Percentiles rank a stretch among this genome's conserved stretches.
Evolutionary conservation across 2,797 vertebrate genomes (phyloP).

Genomic region (Austrolebias charrua): DNA sequence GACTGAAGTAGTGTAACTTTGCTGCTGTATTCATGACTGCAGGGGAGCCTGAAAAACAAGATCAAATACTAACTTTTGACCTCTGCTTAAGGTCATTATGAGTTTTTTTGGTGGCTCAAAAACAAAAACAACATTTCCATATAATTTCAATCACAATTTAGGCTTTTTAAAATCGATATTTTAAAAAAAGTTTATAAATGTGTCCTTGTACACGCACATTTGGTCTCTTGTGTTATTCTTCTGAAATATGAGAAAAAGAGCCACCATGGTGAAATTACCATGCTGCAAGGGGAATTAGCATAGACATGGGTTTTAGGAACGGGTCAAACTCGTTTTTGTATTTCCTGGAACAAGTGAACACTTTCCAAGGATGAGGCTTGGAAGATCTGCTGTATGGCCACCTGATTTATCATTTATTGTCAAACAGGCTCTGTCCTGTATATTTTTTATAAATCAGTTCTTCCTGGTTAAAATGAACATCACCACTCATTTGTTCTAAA

Average conservation of each 20-base stretch:
- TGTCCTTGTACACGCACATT: neutral
- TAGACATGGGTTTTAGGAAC: neutral
- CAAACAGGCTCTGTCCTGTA: neutral
- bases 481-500: too few species aligned
- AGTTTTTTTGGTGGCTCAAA: too few species aligned
- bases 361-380: neutral
- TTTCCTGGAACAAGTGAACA: constrained; percentile 1
- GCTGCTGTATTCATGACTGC: neutral
- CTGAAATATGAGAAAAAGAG: neutral
- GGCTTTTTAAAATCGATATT: too few species aligned
- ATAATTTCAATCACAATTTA: too few species aligned
- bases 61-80: neutral
- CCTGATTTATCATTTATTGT: neutral
- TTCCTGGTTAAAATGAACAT: too few species aligned
- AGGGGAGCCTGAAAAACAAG: neutral
- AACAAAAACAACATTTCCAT: too few species aligned
- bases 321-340: neutral
- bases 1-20: too few species aligned
- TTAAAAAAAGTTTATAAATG: too few species aligned
- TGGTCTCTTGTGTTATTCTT: neutral
- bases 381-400: neutral
- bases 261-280: neutral
- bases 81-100: neutral
- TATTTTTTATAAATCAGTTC: neutral
- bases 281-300: neutral